Evolutionary conservation across 64 coral and sea anemone species (phyloP).

Genomic region (Porites lutea): DNA sequence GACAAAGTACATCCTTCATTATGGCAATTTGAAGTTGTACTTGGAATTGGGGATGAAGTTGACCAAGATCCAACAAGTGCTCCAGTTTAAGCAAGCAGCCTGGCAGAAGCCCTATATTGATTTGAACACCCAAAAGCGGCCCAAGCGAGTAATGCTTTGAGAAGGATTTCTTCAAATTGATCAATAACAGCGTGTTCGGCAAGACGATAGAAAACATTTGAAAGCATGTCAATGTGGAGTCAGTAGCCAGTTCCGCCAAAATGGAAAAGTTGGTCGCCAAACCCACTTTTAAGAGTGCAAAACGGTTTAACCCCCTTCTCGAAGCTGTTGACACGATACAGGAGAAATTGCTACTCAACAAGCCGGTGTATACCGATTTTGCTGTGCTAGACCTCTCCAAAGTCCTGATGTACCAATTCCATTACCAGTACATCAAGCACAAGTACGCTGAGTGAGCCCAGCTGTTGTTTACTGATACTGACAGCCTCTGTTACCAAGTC

Average conservation of each 20-base stretch:
- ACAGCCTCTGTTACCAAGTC: constrained; percentile 1
- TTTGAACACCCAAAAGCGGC: not conserved
- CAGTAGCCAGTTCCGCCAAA: not conserved
- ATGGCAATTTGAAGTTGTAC: not conserved
- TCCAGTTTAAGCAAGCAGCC: not conserved
- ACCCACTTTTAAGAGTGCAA: not conserved
- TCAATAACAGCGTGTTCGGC: not conserved
- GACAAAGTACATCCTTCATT: not conserved
- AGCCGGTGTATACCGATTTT: not conserved
- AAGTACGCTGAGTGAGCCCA: not conserved
- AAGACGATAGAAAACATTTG: not conserved
- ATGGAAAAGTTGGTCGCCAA: not conserved
- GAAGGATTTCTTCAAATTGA: not conserved
- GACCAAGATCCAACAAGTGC: constrained; percentile 9
- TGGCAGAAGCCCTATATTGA: constrained; percentile 12
- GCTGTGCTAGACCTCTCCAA: not conserved
- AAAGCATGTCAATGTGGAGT: not conserved
- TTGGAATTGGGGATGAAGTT: constrained; percentile 4
- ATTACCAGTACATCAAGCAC: not conserved
- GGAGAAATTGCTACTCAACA: not conserved
- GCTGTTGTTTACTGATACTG: constrained; percentile 44
- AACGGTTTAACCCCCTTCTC: not conserved
- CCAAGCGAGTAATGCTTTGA: constrained; percentile 17
- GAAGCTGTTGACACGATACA: not conserved
- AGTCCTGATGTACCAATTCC: not conserved